Conservation (phyloP, 2,113 vertebrate species). For the Carettochelys insculpta region DNA sequence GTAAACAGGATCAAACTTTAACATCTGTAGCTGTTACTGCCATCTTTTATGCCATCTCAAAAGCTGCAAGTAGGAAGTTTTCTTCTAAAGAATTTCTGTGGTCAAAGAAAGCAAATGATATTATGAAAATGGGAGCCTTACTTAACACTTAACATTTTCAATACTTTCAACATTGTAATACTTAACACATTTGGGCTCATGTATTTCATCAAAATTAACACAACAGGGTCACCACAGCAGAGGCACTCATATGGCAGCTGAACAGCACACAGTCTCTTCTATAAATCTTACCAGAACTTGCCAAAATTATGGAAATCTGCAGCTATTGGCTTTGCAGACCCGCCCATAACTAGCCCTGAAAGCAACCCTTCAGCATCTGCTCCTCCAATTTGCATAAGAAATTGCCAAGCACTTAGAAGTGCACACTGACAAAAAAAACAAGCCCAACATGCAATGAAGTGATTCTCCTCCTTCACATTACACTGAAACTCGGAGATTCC, state of each 20-base stretch:
- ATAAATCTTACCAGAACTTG: neutral
- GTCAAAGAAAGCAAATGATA: neutral
- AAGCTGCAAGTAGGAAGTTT: neutral
- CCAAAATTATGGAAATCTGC: neutral
- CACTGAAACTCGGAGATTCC: constrained; percentile 31
- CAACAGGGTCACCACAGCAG: neutral
- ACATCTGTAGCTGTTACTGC: neutral
- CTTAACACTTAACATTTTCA: neutral
- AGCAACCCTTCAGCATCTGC: constrained; percentile 31
- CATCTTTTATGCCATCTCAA: neutral
- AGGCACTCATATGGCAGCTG: fast-evolving
- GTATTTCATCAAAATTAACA: neutral
- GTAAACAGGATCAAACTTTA: neutral
- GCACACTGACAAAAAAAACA: constrained; percentile 59
- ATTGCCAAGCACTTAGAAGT: constrained; percentile 61
- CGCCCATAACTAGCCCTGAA: constrained; percentile 2
- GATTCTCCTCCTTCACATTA: constrained; percentile 55
- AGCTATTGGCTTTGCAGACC: neutral
- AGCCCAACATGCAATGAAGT: constrained; percentile 42
- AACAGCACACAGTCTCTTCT: neutral
- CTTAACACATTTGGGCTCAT: neutral
- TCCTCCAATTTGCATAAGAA: constrained; percentile 50
- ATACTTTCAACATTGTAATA: too few species aligned
- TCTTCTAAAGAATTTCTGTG: neutral
- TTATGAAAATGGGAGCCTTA: neutral